Base-by-base conservation (phyloP, 2,797 vertebrate genomes). In the Neolamprologus multifasciatus region DNA sequence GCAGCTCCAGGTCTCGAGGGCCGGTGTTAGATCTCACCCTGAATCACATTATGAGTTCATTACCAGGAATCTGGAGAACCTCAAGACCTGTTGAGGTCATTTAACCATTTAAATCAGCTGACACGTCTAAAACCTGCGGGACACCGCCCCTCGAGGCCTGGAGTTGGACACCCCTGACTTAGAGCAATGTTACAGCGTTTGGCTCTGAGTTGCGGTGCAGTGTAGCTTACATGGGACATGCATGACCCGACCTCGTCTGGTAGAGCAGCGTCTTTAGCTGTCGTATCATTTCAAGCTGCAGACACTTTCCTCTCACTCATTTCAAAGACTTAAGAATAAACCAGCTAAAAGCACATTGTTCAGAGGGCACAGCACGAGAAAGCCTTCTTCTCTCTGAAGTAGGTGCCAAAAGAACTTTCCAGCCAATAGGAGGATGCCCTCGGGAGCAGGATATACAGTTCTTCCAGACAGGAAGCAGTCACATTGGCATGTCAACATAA, bases 381-480 rank as follows among this genome's bases (percentile, higher is more conserved):
- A 52, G 38, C 6, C 1, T 67, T 86, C 78, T 77, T 45, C 23
- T 51, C n/a, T 76, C 52, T 85, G 43, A 79, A 38, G 5, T 81
- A 9, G 17, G 77, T 36, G 36, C 38, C 71, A 71, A 64, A 88
- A 64, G 10, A 77, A 38, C 21, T 71, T 80, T 51, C 77, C 59
- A 77, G 76, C 87, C 76, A 80, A 80, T 83, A 84, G 84, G 16
- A 81, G 86, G 84, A 90, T 81, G 69, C 87, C 84, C 86, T 26
- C 36, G 67, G 87, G 89, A 88, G 69, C 89, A 91, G 90, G 93
- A 93, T 91, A 86, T 69, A 10, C 38, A 50, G n/a, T 78, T 77
- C 62, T 78, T 54, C 59, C 54, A 85, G 79, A 90, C 91, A 92
- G 94, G 92, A 94, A 95, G 91, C 82, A 89, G 87, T 87, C 89